phyloP scores from a whole-genome alignment of 2,113 vertebrate genomes.

The Mustelus asterias region DNA sequence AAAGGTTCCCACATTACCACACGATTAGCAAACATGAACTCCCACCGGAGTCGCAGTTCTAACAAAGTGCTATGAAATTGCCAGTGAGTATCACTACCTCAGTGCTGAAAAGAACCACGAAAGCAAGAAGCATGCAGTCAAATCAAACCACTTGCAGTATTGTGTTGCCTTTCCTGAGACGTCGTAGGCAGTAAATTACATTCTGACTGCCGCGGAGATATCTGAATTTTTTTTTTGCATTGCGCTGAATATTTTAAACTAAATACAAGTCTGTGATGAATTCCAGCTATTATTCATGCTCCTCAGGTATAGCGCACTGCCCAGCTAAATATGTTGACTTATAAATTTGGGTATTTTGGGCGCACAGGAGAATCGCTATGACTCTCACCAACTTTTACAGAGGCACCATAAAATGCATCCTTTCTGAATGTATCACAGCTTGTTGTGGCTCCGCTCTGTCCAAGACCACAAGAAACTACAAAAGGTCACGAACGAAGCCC shows the following conservation, averaged over 20 bases:
- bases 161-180: background rate
- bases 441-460: no score
- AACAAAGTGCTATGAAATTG: conserved; percentile 25
- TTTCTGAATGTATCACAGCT: no score
- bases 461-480: no score
- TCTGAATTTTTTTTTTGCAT: background rate
- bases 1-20: background rate
- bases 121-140: background rate
- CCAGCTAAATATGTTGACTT: background rate
- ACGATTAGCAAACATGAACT: conserved; percentile 21
- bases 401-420: no score
- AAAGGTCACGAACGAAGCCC: no score
- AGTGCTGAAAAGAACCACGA: background rate
- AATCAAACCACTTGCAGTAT: background rate
- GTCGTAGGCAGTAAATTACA: background rate
- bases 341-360: background rate
- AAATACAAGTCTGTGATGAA: background rate
- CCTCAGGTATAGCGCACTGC: background rate
- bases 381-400: no score
- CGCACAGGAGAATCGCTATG: no score
- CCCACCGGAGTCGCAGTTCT: background rate
- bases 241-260: background rate
- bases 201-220: background rate
- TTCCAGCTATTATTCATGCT: background rate
- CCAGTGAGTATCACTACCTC: background rate